Conservation (phyloP, 2,888 invertebrate species). For the Scaptodrosophila latifasciaeformis region DNA sequence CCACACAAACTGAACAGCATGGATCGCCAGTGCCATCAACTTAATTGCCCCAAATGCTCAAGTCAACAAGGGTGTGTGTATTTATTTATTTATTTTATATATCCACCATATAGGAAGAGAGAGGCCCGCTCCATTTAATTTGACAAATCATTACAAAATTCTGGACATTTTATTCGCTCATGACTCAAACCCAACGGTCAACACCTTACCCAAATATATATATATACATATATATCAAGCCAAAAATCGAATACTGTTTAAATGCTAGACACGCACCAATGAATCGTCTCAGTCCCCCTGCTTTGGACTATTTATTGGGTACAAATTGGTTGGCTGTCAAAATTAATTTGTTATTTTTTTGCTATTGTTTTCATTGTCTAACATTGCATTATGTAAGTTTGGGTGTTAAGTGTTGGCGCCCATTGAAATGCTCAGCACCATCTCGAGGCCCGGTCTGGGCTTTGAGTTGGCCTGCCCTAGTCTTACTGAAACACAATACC, state of each 20-base stretch:
- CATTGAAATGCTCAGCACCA: slow-evolving; percentile 13
- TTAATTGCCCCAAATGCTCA: slow-evolving; percentile 60
- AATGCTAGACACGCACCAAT: slow-evolving; percentile 14
- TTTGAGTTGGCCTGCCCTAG: slow-evolving; percentile 5
- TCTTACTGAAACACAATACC: slow-evolving; percentile 42
- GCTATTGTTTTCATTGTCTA: slow-evolving; percentile 15
- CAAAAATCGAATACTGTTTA: too few species aligned
- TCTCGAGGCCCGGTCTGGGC: slow-evolving; percentile 30
- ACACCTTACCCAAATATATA: too few species aligned
- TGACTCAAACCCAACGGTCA: too few species aligned
- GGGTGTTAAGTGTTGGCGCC: slow-evolving; percentile 30
- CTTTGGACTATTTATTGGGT: neutral
- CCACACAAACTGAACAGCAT: too few species aligned
- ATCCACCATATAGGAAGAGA: too few species aligned
- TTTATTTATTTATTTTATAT: slow-evolving; percentile 7
- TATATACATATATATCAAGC: too few species aligned
- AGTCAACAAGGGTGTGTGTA: slow-evolving; percentile 33
- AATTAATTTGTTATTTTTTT: slow-evolving; percentile 34
- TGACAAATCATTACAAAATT: slow-evolving; percentile 39
- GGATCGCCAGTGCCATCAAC: slow-evolving; percentile 52
- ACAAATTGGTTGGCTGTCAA: slow-evolving; percentile 57
- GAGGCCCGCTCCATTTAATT: slow-evolving; percentile 39
- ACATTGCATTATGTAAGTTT: slow-evolving; percentile 43
- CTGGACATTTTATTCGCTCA: too few species aligned
- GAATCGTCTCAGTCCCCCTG: neutral